Percentiles rank a stretch among this genome's conserved stretches.
phyloP scores from a whole-genome alignment of 1,140 invertebrate genomes.

The Armadillidium nasatum region DNA sequence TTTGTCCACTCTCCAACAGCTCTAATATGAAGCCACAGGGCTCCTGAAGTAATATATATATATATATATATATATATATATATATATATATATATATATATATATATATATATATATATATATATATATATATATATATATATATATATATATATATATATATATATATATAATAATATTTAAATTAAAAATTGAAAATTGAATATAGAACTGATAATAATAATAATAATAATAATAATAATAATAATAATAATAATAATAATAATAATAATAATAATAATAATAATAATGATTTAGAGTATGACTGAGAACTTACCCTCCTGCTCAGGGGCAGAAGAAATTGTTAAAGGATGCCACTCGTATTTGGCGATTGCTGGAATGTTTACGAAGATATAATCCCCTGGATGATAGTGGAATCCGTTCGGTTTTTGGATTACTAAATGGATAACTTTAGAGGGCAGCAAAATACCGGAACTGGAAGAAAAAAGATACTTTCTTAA shows the following conservation, averaged over 20 bases:
- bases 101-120: constrained; percentile 14
- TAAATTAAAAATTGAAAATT: neutral
- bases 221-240: no score
- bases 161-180: constrained; percentile 16
- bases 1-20: constrained; percentile 94
- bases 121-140: constrained; percentile 15
- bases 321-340: constrained; percentile 91
- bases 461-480: constrained; percentile 67
- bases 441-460: constrained; percentile 78
- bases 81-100: constrained; percentile 17
- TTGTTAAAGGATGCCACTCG: constrained; percentile 97
- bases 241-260: no score
- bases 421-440: constrained; percentile 77
- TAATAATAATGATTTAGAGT: no score
- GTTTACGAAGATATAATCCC: constrained; percentile 91
- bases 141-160: constrained; percentile 15
- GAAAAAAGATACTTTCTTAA: constrained; percentile 54
- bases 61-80: constrained; percentile 15
- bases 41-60: constrained; percentile 56
- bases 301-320: constrained; percentile 59
- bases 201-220: no score
- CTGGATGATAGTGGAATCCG: constrained; percentile 82
- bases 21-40: constrained; percentile 88
- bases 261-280: no score
- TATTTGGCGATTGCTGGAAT: constrained; percentile 85